Evolutionary conservation across 30 jellyfish, hydroid and myxozoan genomes (phyloP), one percentile per base, ranked within the genome.

Genomic region (Morbakka virulenta): DNA sequence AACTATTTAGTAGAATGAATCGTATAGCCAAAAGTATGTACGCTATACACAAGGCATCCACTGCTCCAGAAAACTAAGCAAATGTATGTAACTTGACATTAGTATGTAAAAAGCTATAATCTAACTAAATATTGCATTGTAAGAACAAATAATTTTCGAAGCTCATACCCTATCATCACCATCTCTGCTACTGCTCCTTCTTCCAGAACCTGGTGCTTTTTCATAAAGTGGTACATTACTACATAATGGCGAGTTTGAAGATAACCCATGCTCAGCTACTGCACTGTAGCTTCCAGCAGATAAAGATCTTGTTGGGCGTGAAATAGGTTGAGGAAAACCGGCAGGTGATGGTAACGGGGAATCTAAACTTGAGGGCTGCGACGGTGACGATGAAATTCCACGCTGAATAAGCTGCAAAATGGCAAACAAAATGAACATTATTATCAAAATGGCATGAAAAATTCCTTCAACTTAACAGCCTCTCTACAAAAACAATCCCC

Each of bases 141-240:
- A n/a, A n/a, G n/a, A n/a, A n/a, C n/a, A n/a, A n/a, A n/a, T n/a
- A n/a, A n/a, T n/a, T n/a, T n/a, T n/a, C n/a, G n/a, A n/a, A n/a
- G n/a, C n/a, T n/a, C 81, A 0, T 63, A 83, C 94, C 83, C 52
- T 41, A 22, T 76, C 85, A 36, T 92, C 96, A 28, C 96, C 89
- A 67, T 92, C 98, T 48, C 93, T 82, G 76, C 98, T 92, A n/a
- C 87, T 92, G 76, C 98, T 92, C 29, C 98, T 82, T 48, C 98
- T 28, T 0, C 98, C 98, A 27, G 98, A 92, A 6, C 98, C 98
- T 20, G 98, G 98, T 21, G 98, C 98, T 84, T 92, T 92, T 64
- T 92, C 98, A 71, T 92, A 92, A 66, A 96, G 52, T 1, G 98
- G 98, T 13, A 91, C 95, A 76, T 95, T 85, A 25, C 92, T 85